Evolutionary conservation across 2,113 vertebrate genomes (phyloP).

Genomic region (Megaptera novaeangliae): DNA sequence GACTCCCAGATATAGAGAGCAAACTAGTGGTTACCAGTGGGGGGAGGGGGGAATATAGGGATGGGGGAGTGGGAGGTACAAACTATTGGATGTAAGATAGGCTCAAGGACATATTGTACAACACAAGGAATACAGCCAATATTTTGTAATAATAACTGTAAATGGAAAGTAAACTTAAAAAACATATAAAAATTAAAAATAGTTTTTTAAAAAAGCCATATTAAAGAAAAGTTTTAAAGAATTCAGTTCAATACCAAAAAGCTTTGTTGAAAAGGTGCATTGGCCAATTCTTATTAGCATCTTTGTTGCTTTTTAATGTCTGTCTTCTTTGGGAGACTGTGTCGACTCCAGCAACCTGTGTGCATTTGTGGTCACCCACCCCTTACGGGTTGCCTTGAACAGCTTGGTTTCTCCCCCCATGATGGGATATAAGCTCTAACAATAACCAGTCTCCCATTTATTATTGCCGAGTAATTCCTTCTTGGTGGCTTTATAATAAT

Average conservation of each 20-base stretch:
- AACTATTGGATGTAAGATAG: background rate
- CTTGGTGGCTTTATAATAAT: slow-evolving; percentile 41
- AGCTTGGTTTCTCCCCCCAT: background rate
- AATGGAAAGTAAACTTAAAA: background rate
- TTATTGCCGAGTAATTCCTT: slow-evolving; percentile 53
- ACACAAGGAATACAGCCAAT: background rate
- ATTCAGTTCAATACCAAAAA: background rate
- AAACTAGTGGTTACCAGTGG: background rate
- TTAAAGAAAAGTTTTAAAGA: background rate
- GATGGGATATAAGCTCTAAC: background rate
- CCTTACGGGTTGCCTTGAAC: background rate
- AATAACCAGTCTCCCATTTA: slow-evolving; percentile 8
- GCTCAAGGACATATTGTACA: background rate
- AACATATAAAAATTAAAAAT: background rate
- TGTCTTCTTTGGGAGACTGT: background rate
- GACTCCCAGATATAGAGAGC: background rate
- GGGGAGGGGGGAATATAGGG: background rate
- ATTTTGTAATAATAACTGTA: background rate
- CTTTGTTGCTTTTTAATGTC: background rate
- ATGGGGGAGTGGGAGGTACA: background rate
- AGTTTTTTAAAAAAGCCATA: background rate
- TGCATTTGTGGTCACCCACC: background rate
- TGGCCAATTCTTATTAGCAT: background rate
- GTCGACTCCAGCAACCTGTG: background rate
- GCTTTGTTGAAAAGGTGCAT: background rate